Evolutionary conservation across 2,113 vertebrate genomes (phyloP).

Genomic region (Vulpes lagopus): DNA sequence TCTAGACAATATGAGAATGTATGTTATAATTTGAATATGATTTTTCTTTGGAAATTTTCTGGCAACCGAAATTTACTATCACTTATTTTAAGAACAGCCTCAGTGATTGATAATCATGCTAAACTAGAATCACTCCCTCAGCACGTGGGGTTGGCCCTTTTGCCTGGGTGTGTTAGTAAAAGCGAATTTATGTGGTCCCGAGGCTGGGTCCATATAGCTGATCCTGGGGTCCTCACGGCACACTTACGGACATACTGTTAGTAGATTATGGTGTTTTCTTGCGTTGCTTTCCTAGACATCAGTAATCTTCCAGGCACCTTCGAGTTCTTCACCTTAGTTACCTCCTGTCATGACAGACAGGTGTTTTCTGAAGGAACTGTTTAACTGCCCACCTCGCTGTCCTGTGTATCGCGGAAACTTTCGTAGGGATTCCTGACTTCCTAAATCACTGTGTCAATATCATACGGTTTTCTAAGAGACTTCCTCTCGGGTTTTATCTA

Average conservation of each 20-base stretch:
- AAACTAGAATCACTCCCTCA: background rate
- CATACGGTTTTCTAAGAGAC: background rate
- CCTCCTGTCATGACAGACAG: background rate
- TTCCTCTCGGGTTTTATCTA: background rate
- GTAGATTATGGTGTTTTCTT: background rate
- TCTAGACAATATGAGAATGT: background rate
- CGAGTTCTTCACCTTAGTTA: background rate
- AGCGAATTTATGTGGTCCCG: background rate
- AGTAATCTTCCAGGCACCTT: background rate
- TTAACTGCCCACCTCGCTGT: background rate
- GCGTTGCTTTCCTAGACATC: background rate
- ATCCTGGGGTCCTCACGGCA: background rate
- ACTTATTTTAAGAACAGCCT: slow-evolving; percentile 19
- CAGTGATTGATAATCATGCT: background rate
- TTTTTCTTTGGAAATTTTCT: slow-evolving; percentile 43
- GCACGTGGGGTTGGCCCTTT: background rate
- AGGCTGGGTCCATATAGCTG: background rate
- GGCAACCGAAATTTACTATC: background rate
- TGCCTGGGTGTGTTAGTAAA: background rate
- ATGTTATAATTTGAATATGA: background rate
- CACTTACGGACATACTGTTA: background rate
- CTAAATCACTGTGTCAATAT: background rate
- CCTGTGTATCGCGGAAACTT: background rate
- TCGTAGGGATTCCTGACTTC: background rate
- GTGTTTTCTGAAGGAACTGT: background rate